A percentile compares a stretch with the other conserved stretches of the same genome.
phyloP scores from a whole-genome alignment of 2,113 vertebrate species.

The Lophura nycthemera region DNA sequence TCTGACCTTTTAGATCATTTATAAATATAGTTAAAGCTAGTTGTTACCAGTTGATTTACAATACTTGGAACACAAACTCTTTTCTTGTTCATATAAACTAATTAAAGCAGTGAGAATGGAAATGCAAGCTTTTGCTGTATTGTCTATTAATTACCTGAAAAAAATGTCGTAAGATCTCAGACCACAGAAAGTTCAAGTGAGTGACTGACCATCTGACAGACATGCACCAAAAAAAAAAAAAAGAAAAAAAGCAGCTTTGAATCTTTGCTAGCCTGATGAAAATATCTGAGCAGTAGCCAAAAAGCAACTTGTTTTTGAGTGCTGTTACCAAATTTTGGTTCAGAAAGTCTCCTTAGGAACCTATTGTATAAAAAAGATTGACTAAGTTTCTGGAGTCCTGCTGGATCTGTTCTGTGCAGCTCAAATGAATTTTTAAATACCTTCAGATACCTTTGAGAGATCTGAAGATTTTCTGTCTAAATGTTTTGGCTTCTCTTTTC shows the following conservation, averaged over 20 bases:
- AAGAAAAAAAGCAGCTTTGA: neutral
- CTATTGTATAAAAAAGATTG: neutral
- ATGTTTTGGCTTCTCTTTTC: neutral
- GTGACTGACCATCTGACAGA: neutral
- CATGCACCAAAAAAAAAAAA: too few species aligned
- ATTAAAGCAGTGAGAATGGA: neutral
- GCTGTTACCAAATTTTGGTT: neutral
- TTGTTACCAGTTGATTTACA: neutral
- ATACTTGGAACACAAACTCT: neutral
- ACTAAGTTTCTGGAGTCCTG: neutral
- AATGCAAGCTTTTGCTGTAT: neutral
- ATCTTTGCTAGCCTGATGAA: neutral
- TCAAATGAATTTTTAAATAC: neutral
- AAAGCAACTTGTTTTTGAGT: neutral
- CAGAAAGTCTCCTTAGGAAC: neutral
- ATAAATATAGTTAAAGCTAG: neutral
- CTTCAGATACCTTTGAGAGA: neutral
- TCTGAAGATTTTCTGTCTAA: neutral
- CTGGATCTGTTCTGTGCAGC: neutral
- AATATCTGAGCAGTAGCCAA: neutral
- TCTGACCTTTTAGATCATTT: neutral
- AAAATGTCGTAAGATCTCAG: neutral
- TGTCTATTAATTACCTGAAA: neutral
- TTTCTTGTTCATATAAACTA: neutral
- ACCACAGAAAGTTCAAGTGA: neutral